Evolutionary conservation across 2,797 vertebrate species (phyloP), one percentile per base, ranked within the genome.

Genomic region (Sebastes aleutianus): DNA sequence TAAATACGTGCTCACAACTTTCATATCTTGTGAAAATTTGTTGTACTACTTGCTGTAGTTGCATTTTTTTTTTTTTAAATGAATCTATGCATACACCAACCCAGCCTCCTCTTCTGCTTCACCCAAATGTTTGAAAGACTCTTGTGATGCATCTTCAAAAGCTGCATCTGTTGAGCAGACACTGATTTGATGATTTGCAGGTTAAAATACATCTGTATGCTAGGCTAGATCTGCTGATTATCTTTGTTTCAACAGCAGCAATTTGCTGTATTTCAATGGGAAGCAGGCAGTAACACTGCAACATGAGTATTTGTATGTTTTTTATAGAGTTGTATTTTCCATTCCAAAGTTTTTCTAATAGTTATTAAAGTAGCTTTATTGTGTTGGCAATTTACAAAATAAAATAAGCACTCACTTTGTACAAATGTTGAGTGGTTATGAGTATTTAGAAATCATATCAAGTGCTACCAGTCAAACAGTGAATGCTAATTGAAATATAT

Each of bases 1-100:
- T 31, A 32, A 32, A 61, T 29, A 31, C 0, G 1, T 0, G 0
- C 29, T 61, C 27, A 20, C 0, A 61, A 31, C 59, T 62, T 20
- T 62, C 16, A 31, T n/a, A 20, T 62, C 43, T 47, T 47, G 14
- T 47, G 43, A 47, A 1, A 18, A 47, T 43, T 43, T 43, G 39
- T 13, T 47, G 43, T 47, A 39, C 43, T 14, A 47, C 14, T 18
- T 47, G 43, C 43, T 47, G 43, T 47, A 47, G 5, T 47, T 47
- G 50, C 20, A 53, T 53, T 20, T 53, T 7, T 20, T 14, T 14
- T 47, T 18, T 53, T 20, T 20, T 53, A 18, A 53, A 53, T 53
- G 2, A 53, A 62, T 32, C 27, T 31, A 54, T 14, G 11, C 18
- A 43, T 36, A 11, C 18, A 50, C 26, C 3, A 47, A 43, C 12